These are phyloP conservation scores for Scomber colias DNA, from an alignment of 2,113 vertebrate genomes.

Conservation along the genomic window DNA sequence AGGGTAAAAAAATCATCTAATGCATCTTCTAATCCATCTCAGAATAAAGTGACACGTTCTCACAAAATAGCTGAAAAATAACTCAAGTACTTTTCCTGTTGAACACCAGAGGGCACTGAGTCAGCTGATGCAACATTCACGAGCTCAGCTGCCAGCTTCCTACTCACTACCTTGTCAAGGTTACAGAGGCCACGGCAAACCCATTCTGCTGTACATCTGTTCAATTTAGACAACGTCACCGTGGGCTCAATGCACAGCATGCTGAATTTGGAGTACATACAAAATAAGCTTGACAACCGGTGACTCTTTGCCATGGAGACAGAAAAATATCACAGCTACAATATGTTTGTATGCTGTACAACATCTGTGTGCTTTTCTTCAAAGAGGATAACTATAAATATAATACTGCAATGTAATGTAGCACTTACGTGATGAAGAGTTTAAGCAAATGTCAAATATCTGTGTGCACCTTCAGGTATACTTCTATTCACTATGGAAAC, in stretches of 20 bases:
- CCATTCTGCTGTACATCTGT: slow-evolving; percentile 28
- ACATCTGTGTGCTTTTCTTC: background rate
- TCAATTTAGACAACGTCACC: slow-evolving; percentile 9
- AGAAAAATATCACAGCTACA: background rate
- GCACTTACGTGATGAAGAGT: background rate
- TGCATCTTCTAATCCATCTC: background rate
- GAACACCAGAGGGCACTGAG: slow-evolving; percentile 58
- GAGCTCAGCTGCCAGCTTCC: slow-evolving; percentile 22
- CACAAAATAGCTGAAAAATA: background rate
- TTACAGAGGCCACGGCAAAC: slow-evolving; percentile 26
- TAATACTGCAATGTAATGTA: background rate
- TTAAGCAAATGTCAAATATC: background rate
- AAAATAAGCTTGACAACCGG: background rate
- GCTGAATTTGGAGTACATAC: background rate
- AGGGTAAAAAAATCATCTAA: too few relatives aligned
- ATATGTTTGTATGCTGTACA: background rate
- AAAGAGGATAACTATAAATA: background rate
- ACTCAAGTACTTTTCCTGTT: background rate
- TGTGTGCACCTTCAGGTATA: background rate
- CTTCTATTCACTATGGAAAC: background rate
- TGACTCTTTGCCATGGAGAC: background rate
- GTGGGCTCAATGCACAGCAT: background rate
- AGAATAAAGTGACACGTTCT: background rate
- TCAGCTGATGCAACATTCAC: slow-evolving; percentile 15
- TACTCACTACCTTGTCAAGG: slow-evolving; percentile 32